Evolutionary conservation across 2,113 vertebrate genomes (phyloP).

Genomic region (Forbesichthys papilliferus): DNA sequence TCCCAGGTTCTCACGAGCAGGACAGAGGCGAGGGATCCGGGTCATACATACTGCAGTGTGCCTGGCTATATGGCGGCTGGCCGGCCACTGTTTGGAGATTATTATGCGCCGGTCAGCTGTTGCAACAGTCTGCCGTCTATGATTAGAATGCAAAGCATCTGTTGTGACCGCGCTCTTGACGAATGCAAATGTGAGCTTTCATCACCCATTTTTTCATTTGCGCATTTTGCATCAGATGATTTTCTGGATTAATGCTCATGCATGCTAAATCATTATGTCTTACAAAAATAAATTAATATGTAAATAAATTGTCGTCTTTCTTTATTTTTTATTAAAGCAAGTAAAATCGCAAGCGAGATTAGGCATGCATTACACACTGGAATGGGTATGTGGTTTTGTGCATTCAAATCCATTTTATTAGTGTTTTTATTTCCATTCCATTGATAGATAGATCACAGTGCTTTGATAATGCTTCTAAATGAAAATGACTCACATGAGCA

Average conservation of each 20-base stretch:
- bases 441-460: conserved; percentile 17
- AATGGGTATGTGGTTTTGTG: no score
- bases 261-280: background rate
- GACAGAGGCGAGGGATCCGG: conserved; percentile 13
- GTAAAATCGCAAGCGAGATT: no score
- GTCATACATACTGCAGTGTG: conserved; percentile 17
- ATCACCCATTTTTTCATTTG: background rate
- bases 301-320: background rate
- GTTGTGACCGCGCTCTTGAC: background rate
- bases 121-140: background rate
- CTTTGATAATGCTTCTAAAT: conserved; percentile 14
- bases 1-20: conserved; percentile 31
- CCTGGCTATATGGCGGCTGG: background rate
- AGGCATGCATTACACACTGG: no score
- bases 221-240: background rate
- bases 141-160: conserved; percentile 16
- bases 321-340: background rate
- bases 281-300: background rate
- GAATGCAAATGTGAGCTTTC: background rate
- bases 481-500: conserved; percentile 26
- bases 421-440: background rate
- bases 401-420: no score
- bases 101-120: conserved; percentile 1
- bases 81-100: conserved; percentile 5
- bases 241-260: background rate